Base-by-base conservation (phyloP, 1,140 invertebrate genomes). In the Lithobius niger region DNA sequence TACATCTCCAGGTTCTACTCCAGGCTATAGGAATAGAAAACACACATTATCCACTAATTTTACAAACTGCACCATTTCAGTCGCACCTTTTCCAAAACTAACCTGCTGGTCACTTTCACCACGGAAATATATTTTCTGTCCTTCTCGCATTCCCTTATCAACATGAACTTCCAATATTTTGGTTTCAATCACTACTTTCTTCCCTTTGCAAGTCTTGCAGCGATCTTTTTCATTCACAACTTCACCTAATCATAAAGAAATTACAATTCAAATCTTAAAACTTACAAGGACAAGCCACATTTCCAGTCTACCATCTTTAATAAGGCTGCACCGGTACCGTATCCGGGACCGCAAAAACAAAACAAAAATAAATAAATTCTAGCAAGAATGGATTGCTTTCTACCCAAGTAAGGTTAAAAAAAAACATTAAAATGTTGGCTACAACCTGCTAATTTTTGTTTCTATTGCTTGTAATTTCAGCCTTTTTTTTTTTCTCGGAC, bases 141-240 rank as follows among this genome's bases (percentile, higher is more conserved):
- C 72, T 58, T 79, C 74, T 55, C 67, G 66, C 76, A 76, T 76
- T 28, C 77, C 77, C 65, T 75, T 76, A 52, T 76, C 74, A 28
- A 79, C 68, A 60, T 75, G 69, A 25, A 80, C 77, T 63, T 80
- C 78, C n/a, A 79, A 57, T 43, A 77, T 70, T 57, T 79, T 79
- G 27, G 70, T 67, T 53, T 78, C 75, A 57, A 71, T 65, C 2
- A 70, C 63, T 24, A 71, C 70, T 63, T 78, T 77, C 21, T 69
- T 66, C 6, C 77, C 77, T 24, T 77, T 76, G 67, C 92, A 96
- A 40, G 71, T 74, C 61, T 77, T 77, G 68, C 91, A 96, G 28
- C 79, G 77, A 69, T 89, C 82, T 60, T 75, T 74, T n/a, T 88
- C 83, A 65, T 78, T 81, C 57, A 93, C 84, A 27, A 78, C 77